These are phyloP conservation scores for Ornithoptera priamus DNA, from an alignment of 2,888 invertebrate genomes.

Conservation along the genomic window DNA sequence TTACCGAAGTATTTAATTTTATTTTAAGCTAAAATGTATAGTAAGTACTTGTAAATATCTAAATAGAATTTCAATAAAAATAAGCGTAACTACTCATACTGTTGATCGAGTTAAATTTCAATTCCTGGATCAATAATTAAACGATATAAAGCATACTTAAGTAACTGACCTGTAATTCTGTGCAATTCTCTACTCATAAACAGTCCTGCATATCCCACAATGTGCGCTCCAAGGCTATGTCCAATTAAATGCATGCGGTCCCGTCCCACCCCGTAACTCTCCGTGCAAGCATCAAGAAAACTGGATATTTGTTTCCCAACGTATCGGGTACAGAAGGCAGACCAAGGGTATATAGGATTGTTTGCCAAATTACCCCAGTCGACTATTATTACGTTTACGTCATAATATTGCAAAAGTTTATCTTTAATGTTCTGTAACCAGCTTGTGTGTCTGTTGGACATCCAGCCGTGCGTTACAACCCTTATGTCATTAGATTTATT, in stretches of 20 bases:
- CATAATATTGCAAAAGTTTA: constrained; percentile 57
- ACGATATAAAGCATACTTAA: background rate
- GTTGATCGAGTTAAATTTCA: no score
- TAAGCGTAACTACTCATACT: no score
- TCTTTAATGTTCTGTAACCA: constrained; percentile 69
- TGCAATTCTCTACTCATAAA: constrained; percentile 62
- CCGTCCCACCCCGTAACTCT: constrained; percentile 43
- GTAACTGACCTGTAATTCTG: constrained; percentile 79
- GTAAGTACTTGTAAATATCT: no score
- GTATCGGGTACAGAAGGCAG: constrained; percentile 66
- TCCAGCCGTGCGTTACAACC: constrained; percentile 79
- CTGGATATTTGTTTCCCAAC: constrained; percentile 62
- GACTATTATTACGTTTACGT: constrained; percentile 74
- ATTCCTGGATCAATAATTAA: no score
- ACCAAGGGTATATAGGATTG: constrained; percentile 63
- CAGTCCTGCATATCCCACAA: constrained; percentile 81
- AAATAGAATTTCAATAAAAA: no score
- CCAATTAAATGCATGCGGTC: constrained; percentile 65
- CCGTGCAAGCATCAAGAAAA: constrained; percentile 47
- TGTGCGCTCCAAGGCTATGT: constrained; percentile 82
- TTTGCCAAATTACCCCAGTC: constrained; percentile 70
- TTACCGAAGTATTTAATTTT: no score
- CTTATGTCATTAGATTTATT: constrained; percentile 66
- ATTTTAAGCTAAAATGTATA: no score
- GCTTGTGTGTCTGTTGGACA: constrained; percentile 56